These are phyloP conservation scores for Myiothlypis chrysogaster DNA, from an alignment of 2,797 vertebrate genomes.

Conservation along the genomic window DNA sequence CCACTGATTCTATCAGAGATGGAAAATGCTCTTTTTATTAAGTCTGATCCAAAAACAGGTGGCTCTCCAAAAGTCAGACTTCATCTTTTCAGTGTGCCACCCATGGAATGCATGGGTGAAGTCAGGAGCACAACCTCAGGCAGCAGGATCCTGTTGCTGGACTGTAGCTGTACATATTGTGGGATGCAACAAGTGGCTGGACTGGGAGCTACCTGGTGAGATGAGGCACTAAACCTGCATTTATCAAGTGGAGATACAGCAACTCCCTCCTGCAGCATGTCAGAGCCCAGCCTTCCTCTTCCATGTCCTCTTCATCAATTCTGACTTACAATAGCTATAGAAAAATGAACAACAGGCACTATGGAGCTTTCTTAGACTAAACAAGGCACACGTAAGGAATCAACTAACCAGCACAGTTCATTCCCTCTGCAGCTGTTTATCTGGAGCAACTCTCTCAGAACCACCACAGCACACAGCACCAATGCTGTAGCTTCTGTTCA, in stretches of 20 bases:
- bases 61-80: neutral
- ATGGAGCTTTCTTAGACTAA: neutral
- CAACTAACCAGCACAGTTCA: neutral
- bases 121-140: neutral
- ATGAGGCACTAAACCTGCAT: neutral
- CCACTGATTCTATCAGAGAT: neutral
- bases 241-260: neutral
- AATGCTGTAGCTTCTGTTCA: neutral
- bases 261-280: neutral
- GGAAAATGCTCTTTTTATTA: neutral
- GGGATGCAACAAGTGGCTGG: neutral
- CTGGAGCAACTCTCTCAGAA: neutral
- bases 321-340: neutral
- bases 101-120: neutral
- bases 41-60: neutral
- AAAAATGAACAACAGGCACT: neutral
- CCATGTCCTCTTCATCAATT: neutral
- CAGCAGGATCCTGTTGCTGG: neutral
- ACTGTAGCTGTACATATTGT: neutral
- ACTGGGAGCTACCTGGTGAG: neutral
- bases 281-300: neutral
- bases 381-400: neutral
- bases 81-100: neutral
- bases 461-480: neutral
- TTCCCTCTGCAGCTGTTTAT: neutral